Base-by-base conservation (phyloP, 2,113 vertebrate species). In the Coryphaenoides rupestris region DNA sequence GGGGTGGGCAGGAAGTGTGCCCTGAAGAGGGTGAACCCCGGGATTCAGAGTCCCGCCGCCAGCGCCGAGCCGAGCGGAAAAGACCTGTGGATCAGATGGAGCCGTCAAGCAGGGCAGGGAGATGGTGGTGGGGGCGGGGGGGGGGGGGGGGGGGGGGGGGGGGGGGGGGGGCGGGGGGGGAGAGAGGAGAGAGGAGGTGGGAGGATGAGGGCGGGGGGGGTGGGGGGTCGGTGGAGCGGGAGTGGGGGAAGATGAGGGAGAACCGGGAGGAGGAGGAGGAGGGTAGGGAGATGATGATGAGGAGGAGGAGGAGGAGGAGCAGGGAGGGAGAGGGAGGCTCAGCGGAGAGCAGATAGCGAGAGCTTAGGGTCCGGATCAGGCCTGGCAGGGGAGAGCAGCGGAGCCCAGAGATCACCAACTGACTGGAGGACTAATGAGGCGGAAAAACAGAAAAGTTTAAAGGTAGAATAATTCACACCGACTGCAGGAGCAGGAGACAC, bases 71-170 rank as follows among this genome's bases (percentile, higher is more conserved):
- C 77, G 73, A 49, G 74, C 75, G 60, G 52, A 54, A n/a, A 87
- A 86, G 85, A 83, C 82, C 76, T 73, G 84, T 63, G 87, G 87
- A 86, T 89, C 87, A 89, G 84, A 87, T 84, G 83, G 80, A 89
- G 87, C 87, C 86, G 85, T 89, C 85, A 86, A 84, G 84, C 84
- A 80, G 83, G 73, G 85, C 70, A 76, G 70, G 23, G 80, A 85
- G 84, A 87, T 83, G 87, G 81, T 86, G 85, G 82, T 75, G 77
- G 72, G 74, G 61, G 68, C 75, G 78, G 62, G 45, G 22, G 21
- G 26, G 4, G 70, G 61, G 68, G 75, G 76, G 66, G 24, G 22
- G 16, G 50, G 16, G 15, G 50, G 50, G 24, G 6, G 24, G 24
- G 80, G 80, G 79, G 81, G 3, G 85, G 81, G 84, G 24, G 79